Base-by-base conservation (phyloP, 2,113 vertebrate species). In the Riparia riparia region DNA sequence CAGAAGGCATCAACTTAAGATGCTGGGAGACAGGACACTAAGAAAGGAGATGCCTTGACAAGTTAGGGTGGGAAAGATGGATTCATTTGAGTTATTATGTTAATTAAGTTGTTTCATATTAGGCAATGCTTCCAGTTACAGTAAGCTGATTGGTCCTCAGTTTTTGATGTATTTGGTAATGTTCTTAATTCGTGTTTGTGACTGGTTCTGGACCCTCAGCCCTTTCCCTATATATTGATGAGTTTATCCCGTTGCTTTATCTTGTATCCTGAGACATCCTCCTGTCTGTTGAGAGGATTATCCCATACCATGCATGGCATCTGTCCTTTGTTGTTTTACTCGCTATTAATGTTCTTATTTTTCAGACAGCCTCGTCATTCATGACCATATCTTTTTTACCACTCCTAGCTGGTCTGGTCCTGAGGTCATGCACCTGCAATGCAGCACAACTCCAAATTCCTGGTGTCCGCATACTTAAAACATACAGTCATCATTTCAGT, bases 391-490 rank as follows among this genome's bases (percentile, higher is more conserved):
- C n/a, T 60, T 37, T 60, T 60, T 60, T 37, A 9, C 34, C 57
- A 60, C 24, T 60, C n/a, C 57, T 2, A 0, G n/a, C 15, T 60
- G 15, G n/a, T 37, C 57, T 1, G 2, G 14, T 58, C 57, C n/a
- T 58, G n/a, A 17, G 57, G 7, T 34, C 4, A 2, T 5, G 9
- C n/a, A 16, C 56, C 14, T 3, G 2, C n/a, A 25, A 37, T 2
- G 4, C 3, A 3, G 17, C 22, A 58, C 14, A 58, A 37, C 4
- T 42, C 31, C 76, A 41, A 56, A 60, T 25, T 82, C 29, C 42
- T 66, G 19, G 5, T 45, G 21, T 6, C 15, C 2, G 0, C 2
- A 32, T n/a, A 34, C 6, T 18, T 57, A 44, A 8, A 57, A 28
- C 20, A 50, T 12, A 7, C 1, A 34, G 17, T 24, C 34, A 61